Conservation (phyloP, 30 jellyfish, hydroid and myxozoan genomes). For the Cassiopea xamachana region DNA sequence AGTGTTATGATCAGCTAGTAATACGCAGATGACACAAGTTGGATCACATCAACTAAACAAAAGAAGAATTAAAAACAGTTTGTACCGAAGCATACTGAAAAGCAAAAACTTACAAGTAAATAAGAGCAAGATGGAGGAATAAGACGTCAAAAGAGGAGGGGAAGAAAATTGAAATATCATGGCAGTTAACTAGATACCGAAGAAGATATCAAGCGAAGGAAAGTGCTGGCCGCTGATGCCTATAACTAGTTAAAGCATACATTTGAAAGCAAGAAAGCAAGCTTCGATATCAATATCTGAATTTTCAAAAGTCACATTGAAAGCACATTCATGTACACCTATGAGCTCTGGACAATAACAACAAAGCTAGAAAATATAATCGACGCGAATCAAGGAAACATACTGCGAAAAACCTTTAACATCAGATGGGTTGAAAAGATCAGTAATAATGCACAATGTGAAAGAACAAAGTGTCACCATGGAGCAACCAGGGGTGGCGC, state of each 20-base stretch:
- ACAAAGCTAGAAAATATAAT: not conserved
- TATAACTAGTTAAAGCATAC: too few relatives aligned
- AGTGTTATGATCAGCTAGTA: not conserved
- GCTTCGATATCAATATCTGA: not conserved
- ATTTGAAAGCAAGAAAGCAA: too few relatives aligned
- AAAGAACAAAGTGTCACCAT: not conserved
- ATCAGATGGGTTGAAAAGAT: not conserved
- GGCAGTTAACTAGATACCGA: not conserved
- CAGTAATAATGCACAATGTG: not conserved
- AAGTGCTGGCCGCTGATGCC: too few relatives aligned
- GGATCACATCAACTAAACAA: not conserved
- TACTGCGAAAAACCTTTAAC: not conserved
- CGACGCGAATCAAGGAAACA: not conserved
- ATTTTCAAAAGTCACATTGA: not conserved
- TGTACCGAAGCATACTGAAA: not conserved
- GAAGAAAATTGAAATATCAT: not conserved
- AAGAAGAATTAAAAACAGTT: not conserved
- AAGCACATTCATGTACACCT: not conserved
- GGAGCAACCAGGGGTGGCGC: not conserved
- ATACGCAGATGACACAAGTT: conserved; percentile 15
- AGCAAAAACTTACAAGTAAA: not conserved
- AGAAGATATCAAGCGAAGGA: too few relatives aligned
- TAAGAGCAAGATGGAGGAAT: too few relatives aligned
- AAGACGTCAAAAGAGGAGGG: not conserved
- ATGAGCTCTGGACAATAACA: not conserved